These are phyloP conservation scores for Elachura formosa DNA, from an alignment of 2,113 vertebrate species.

Conservation along the genomic window DNA sequence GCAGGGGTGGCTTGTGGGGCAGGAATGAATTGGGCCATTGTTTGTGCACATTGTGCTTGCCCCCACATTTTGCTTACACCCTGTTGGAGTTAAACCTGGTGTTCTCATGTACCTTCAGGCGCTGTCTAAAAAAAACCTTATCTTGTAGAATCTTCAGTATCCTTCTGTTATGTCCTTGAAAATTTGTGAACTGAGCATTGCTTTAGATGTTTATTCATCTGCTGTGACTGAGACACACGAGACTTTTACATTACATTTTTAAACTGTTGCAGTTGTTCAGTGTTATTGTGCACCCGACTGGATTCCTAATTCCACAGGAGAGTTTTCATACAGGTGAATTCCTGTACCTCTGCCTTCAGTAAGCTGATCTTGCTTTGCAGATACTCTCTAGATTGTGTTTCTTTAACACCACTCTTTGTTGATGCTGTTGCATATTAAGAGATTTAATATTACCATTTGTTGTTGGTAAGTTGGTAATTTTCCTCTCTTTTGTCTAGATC, in stretches of 20 bases:
- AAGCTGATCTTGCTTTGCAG: neutral
- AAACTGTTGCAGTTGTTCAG: neutral
- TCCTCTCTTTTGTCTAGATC: constrained; percentile 58
- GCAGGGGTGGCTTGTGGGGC: neutral
- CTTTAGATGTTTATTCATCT: neutral
- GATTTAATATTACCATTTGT: neutral
- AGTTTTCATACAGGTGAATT: neutral
- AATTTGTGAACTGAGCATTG: neutral
- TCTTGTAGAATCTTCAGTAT: neutral
- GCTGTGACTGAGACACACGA: neutral
- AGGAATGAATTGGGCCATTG: neutral
- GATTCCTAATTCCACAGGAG: neutral
- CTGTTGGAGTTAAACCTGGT: neutral
- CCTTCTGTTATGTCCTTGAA: neutral
- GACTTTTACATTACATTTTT: neutral
- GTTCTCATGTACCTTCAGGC: neutral
- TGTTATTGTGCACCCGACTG: accelerated
- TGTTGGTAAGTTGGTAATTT: neutral
- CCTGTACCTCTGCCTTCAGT: neutral
- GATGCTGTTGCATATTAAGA: neutral
- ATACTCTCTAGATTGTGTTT: neutral
- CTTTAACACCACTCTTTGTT: neutral
- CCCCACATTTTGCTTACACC: neutral
- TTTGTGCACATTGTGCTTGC: neutral
- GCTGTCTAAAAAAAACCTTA: neutral